A percentile compares a stretch with the other conserved stretches of the same genome.
Conservation (phyloP, 2,113 vertebrate genomes). For the Hypomesus transpacificus region DNA sequence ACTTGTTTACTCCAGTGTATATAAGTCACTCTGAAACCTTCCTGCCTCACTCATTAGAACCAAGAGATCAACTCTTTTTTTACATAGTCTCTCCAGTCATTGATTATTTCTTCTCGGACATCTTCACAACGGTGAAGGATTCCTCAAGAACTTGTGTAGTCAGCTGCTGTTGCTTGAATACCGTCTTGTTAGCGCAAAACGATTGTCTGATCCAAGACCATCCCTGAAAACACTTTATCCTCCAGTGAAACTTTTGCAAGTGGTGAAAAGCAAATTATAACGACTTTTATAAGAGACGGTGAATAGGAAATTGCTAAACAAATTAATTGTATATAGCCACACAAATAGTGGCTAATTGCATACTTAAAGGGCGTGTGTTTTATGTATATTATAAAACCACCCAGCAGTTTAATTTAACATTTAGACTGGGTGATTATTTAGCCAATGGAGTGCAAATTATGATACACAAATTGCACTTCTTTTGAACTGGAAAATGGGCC, state of each 20-base stretch:
- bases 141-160: too few species aligned
- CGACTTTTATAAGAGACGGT: constrained; percentile 53
- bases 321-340: constrained; percentile 47
- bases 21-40: too few species aligned
- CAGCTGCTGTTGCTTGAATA: too few species aligned
- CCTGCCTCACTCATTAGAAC: too few species aligned
- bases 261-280: constrained; percentile 41
- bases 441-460: constrained; percentile 41
- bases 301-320: constrained; percentile 47
- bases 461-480: neutral
- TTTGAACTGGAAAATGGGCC: constrained; percentile 24
- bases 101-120: too few species aligned
- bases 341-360: constrained; percentile 44
- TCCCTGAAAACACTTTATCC: neutral
- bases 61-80: too few species aligned
- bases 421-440: constrained; percentile 25
- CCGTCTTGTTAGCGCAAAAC: too few species aligned
- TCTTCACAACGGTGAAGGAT: too few species aligned
- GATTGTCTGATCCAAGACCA: too few species aligned
- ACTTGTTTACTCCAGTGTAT: too few species aligned
- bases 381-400: constrained; percentile 44
- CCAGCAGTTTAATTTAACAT: constrained; percentile 20
- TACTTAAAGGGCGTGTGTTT: constrained; percentile 40
- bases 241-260: constrained; percentile 6
- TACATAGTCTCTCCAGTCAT: too few species aligned